Conservation (phyloP, 2,113 vertebrate genomes). For the Artemisiospiza belli region DNA sequence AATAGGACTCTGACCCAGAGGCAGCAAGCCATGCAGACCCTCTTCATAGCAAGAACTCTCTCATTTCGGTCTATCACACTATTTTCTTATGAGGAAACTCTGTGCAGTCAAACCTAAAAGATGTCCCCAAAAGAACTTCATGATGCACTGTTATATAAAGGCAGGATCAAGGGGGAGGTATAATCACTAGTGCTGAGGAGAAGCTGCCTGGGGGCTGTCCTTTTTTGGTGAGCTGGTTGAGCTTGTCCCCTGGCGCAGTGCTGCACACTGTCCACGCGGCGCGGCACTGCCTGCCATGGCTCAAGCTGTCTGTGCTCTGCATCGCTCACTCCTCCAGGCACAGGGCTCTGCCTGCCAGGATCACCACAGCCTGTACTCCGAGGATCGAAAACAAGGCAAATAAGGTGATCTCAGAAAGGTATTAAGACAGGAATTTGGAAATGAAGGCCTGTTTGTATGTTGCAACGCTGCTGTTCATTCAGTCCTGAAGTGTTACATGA, state of each 20-base stretch:
- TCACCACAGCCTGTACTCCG: neutral
- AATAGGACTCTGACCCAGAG: neutral
- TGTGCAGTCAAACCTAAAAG: neutral
- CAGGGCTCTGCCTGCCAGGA: neutral
- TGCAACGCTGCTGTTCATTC: neutral
- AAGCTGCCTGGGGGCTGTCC: neutral
- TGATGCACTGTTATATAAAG: neutral
- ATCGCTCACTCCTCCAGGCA: neutral
- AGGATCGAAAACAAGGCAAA: neutral
- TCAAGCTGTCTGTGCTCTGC: neutral
- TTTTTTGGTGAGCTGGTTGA: neutral
- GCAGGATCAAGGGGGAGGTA: neutral
- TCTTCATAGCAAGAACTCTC: neutral
- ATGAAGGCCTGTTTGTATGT: neutral
- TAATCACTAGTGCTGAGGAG: rapidly evolving
- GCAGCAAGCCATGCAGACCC: neutral
- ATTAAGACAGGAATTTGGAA: neutral
- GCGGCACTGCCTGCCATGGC: neutral
- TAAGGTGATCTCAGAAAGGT: neutral
- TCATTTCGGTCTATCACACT: neutral
- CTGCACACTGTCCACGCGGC: rapidly evolving
- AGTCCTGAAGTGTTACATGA: neutral
- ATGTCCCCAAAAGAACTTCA: neutral
- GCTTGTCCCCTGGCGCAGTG: rapidly evolving
- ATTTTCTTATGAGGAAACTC: neutral